Base-by-base conservation (phyloP, 2,888 invertebrate species). In the Cantharis flavilabris region DNA sequence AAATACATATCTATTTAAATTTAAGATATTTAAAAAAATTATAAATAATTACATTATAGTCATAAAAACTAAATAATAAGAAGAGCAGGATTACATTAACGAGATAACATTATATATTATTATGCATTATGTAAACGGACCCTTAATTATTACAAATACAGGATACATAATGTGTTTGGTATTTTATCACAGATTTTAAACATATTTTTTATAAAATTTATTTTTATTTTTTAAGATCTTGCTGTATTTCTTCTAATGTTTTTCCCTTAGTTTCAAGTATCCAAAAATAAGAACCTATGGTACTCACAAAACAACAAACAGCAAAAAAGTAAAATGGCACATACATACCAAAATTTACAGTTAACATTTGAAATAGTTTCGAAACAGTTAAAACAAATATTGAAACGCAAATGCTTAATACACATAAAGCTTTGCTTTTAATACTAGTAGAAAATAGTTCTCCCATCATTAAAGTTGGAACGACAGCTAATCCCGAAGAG, bases 241-340 rank as follows among this genome's bases (percentile, higher is more conserved):
- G 86, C 76, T 88, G 88, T 70, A 88, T 87, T 82, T 88, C 86
- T 75, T 87, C 87, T 30, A 88, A 81, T 5, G 86, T 86, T 77
- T 86, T 87, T 4, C 86, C 87, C 79, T 84, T 86, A 0, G 87
- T 88, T 79, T 88, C 86, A 1, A 87, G 87, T 62, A 88, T 80
- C 74, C 84, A 81, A 79, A 76, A 85, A 76, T 84, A 83, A 4
- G 85, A 81, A 71, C 84, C 78, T 20, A 85, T 73, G 4, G 83
- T 79, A 28, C 83, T 81, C 9, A 83, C 9, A 64, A 85, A 83
- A 23, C 83, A 83, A 63, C 82, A 81, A 3, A 79, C 23, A 2
- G 84, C 79, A 80, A 86, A 87, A 18, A 86, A 80, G 49, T 23
- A 78, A 79, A 87, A 87, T 28, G 86, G 84, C 1, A 83, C 82